A percentile compares a stretch with the other conserved stretches of the same genome.
phyloP scores from a whole-genome alignment of 2,888 invertebrate species.

The Oscheius myriophilus region DNA sequence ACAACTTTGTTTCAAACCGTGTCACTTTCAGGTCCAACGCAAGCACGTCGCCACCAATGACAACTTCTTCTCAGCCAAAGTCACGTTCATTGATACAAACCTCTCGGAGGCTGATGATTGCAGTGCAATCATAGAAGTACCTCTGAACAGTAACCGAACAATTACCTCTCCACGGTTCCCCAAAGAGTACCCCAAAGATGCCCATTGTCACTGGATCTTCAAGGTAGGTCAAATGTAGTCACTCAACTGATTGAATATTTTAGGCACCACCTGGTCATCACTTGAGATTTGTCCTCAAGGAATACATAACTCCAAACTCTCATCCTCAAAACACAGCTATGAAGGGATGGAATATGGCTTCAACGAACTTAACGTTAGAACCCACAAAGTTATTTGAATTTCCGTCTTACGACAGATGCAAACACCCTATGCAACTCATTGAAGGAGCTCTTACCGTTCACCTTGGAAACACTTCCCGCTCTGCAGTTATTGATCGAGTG shows the following conservation, averaged over 20 bases:
- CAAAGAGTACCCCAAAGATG: conserved; percentile 43
- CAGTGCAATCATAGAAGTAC: conserved; percentile 39
- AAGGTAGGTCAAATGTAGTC: conserved; percentile 29
- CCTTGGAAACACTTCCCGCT: neutral
- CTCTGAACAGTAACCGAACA: conserved; percentile 14
- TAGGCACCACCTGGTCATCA: conserved; percentile 57
- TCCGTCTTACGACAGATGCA: conserved; percentile 18
- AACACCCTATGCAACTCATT: conserved; percentile 23
- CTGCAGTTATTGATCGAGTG: conserved; percentile 14
- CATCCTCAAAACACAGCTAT: conserved; percentile 28
- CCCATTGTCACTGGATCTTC: conserved; percentile 58
- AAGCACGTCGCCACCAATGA: conserved; percentile 9
- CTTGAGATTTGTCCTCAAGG: conserved; percentile 47
- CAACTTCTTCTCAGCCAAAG: conserved; percentile 36
- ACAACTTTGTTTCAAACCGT: too few relatives aligned
- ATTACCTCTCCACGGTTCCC: conserved; percentile 47
- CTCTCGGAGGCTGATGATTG: conserved; percentile 38
- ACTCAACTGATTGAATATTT: neutral
- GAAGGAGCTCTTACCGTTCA: conserved; percentile 22
- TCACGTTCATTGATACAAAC: conserved; percentile 38
- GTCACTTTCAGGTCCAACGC: neutral
- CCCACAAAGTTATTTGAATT: neutral
- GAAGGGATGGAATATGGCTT: neutral
- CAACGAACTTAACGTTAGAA: conserved; percentile 19
- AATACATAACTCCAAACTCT: conserved; percentile 44